A percentile compares a stretch with the other conserved stretches of the same genome.
Conservation (phyloP, 2,888 invertebrate species). For the Agrochola litura region DNA sequence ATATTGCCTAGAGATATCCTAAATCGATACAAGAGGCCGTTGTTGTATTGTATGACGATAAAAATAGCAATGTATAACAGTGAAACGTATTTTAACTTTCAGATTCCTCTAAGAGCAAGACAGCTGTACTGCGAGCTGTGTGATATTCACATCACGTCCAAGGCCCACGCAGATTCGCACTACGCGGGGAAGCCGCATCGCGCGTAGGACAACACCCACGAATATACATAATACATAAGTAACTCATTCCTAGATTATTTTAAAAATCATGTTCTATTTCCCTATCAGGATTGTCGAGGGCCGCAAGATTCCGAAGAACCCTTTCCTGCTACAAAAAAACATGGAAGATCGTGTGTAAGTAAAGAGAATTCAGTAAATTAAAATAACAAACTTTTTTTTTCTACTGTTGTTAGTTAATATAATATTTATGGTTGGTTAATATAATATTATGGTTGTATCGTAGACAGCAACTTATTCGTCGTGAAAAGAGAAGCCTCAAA, state of each 20-base stretch:
- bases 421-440: not conserved
- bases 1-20: not conserved
- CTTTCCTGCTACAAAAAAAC: slow-evolving; percentile 74
- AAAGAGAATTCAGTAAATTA: slow-evolving; percentile 19
- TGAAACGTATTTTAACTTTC: slow-evolving; percentile 29
- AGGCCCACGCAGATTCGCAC: slow-evolving; percentile 87
- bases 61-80: not conserved
- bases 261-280: not conserved
- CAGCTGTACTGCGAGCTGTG: slow-evolving; percentile 87
- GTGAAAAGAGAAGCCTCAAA: slow-evolving; percentile 79
- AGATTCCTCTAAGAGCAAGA: slow-evolving; percentile 81
- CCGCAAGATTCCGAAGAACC: slow-evolving; percentile 81
- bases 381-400: not conserved
- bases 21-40: not conserved
- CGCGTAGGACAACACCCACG: slow-evolving; percentile 74
- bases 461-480: slow-evolving; percentile 81
- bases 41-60: slow-evolving; percentile 5
- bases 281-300: slow-evolving; percentile 81
- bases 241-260: slow-evolving; percentile 5
- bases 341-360: slow-evolving; percentile 80
- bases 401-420: not conserved
- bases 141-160: slow-evolving; percentile 88
- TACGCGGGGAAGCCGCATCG: slow-evolving; percentile 87
- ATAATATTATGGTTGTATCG: slow-evolving; percentile 7
- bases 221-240: not conserved